Conservation (phyloP, 1,140 invertebrate genomes). For the Drosophila busckii region DNA sequence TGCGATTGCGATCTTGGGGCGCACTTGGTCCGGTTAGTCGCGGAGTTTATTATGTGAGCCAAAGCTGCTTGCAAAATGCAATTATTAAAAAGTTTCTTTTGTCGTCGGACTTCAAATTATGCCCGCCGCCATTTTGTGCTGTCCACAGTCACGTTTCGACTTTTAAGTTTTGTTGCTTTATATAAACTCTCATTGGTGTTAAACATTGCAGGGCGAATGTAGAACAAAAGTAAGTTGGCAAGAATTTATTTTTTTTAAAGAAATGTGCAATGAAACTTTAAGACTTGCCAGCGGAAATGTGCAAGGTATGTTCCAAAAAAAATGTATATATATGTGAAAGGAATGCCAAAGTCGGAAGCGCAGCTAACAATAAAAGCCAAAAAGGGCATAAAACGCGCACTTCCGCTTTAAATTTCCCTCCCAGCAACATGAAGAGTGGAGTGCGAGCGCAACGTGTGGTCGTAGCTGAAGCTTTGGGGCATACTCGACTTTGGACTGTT, state of each 20-base stretch:
- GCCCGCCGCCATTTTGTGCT: constrained; percentile 45
- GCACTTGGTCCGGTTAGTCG: constrained; percentile 24
- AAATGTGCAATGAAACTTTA: constrained; percentile 12
- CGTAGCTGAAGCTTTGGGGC: constrained; percentile 31
- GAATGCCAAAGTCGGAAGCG: constrained; percentile 50
- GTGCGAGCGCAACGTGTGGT: constrained; percentile 58
- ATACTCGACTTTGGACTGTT: constrained; percentile 13
- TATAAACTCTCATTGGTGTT: constrained; percentile 37
- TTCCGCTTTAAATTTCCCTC: constrained; percentile 65
- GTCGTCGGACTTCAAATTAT: constrained; percentile 45
- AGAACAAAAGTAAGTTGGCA: constrained; percentile 43
- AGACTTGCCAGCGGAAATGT: constrained; percentile 37
- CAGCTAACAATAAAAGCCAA: constrained; percentile 61
- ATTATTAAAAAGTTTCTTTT: constrained; percentile 66
- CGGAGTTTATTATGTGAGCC: constrained; percentile 58
- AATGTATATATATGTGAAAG: too few relatives aligned
- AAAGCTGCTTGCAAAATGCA: constrained; percentile 48
- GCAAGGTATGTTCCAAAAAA: constrained; percentile 25
- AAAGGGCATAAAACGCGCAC: constrained; percentile 64
- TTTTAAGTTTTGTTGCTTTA: constrained; percentile 2
- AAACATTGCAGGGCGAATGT: constrained; percentile 60
- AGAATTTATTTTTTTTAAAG: constrained; percentile 41
- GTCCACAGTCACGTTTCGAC: constrained; percentile 26
- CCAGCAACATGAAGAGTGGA: constrained; percentile 3
- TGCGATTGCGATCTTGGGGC: too few relatives aligned